Evolutionary conservation across 2,797 vertebrate species (phyloP).

Genomic region (Meda fulgida): DNA sequence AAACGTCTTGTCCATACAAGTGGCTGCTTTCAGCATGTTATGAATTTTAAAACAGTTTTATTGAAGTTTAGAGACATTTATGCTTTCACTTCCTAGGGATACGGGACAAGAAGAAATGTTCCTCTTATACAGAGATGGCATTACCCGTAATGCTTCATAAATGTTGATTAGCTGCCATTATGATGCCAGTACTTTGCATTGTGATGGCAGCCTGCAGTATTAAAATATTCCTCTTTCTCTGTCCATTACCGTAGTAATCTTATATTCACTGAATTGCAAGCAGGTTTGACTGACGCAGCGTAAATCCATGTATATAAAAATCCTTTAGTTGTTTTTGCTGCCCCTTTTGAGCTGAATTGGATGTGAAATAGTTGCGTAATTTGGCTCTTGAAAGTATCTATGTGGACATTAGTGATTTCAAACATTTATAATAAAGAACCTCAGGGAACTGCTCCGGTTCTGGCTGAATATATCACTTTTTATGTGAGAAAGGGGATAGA

Average conservation of each 20-base stretch:
- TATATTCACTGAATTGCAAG: neutral
- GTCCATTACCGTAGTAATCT: slow-evolving; percentile 1
- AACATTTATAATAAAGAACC: slow-evolving; percentile 24
- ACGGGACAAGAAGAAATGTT: slow-evolving; percentile 5
- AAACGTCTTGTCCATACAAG: slow-evolving; percentile 2
- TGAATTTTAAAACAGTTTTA: slow-evolving; percentile 36
- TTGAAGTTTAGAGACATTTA: slow-evolving; percentile 23
- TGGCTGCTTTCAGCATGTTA: slow-evolving; percentile 7
- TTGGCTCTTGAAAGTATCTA: slow-evolving; percentile 8
- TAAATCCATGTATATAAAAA: neutral
- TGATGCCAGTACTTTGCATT: neutral
- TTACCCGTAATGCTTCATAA: slow-evolving; percentile 37
- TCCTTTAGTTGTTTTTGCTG: neutral
- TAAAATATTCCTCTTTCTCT: slow-evolving; percentile 19
- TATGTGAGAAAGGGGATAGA: slow-evolving; percentile 8
- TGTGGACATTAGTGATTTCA: slow-evolving; percentile 28
- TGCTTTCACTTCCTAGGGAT: slow-evolving; percentile 17
- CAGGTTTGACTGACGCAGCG: neutral
- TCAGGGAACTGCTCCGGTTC: neutral
- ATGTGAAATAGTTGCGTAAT: slow-evolving; percentile 4
- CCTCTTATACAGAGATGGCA: neutral
- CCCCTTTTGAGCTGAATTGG: slow-evolving; percentile 3
- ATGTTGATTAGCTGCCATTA: slow-evolving; percentile 38
- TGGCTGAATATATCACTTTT: slow-evolving; percentile 4
- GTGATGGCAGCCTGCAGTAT: slow-evolving; percentile 12